These are phyloP conservation scores for Rhabdomys dilectus DNA, from an alignment of 2,113 vertebrate species.

Conservation along the genomic window DNA sequence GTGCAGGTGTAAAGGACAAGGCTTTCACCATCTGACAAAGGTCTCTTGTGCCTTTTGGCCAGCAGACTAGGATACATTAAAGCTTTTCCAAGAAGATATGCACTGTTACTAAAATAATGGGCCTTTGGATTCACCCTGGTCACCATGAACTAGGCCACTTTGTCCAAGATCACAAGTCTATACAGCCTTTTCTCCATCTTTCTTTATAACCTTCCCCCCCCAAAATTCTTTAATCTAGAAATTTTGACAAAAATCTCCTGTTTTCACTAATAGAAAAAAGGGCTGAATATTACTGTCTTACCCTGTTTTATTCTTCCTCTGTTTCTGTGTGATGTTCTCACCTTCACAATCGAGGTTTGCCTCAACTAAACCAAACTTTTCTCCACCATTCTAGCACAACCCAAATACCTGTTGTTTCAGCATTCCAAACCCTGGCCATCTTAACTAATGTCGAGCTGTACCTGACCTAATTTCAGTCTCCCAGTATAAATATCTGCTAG, in stretches of 20 bases:
- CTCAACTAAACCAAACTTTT: background rate
- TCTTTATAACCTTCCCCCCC: background rate
- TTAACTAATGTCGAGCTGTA: background rate
- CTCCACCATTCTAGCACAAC: background rate
- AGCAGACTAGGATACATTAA: background rate
- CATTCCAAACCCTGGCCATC: background rate
- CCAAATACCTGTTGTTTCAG: background rate
- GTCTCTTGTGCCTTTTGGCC: background rate
- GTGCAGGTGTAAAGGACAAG: background rate
- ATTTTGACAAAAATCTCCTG: background rate
- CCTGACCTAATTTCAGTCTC: background rate
- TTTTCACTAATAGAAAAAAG: background rate
- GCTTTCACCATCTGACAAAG: background rate
- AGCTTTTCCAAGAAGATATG: background rate
- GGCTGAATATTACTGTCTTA: background rate
- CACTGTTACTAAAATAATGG: background rate
- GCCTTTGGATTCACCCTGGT: background rate
- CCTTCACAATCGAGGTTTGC: background rate
- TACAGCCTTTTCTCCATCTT: background rate
- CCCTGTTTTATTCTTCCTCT: background rate
- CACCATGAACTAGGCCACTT: background rate
- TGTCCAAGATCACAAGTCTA: background rate
- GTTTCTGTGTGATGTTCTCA: background rate
- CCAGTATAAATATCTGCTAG: background rate
- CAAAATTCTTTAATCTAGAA: background rate